Percentiles rank a stretch among this genome's conserved stretches.
phyloP scores from a whole-genome alignment of 53 echinoderm and acorn worm genomes.

The Holothuria scabra region DNA sequence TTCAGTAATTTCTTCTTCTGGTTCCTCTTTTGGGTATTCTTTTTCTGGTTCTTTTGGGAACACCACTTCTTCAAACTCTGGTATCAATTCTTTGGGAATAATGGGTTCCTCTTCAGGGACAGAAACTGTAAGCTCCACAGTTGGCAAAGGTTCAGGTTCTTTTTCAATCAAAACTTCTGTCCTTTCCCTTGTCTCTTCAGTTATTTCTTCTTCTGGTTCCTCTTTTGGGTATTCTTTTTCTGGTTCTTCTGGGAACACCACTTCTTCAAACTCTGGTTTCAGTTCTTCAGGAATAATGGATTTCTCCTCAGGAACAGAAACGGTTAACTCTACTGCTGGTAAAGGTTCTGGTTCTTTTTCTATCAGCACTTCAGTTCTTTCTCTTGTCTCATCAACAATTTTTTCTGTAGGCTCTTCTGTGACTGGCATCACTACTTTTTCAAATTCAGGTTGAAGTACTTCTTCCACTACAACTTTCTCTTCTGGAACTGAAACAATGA shows the following conservation, averaged over 20 bases:
- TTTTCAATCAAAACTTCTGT: slow-evolving; percentile 41
- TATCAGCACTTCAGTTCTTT: slow-evolving; percentile 66
- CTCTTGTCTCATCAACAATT: slow-evolving; percentile 11
- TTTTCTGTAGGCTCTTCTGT: not conserved
- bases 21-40: slow-evolving; percentile 33
- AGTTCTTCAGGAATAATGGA: not conserved
- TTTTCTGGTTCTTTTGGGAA: slow-evolving; percentile 52
- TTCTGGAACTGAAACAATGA: slow-evolving; percentile 67
- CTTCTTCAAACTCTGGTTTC: slow-evolving; percentile 59
- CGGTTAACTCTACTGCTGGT: slow-evolving; percentile 52
- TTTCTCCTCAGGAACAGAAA: slow-evolving; percentile 55
- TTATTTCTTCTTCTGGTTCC: slow-evolving; percentile 27
- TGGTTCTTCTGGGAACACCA: slow-evolving; percentile 40
- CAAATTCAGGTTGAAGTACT: slow-evolving; percentile 57
- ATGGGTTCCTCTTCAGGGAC: slow-evolving; percentile 23
- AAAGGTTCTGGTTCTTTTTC: slow-evolving; percentile 62
- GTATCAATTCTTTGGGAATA: slow-evolving; percentile 22
- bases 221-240: not conserved
- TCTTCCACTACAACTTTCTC: slow-evolving; percentile 51
- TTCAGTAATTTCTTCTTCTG: not conserved
- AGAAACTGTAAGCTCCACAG: slow-evolving; percentile 39
- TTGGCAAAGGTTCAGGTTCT: slow-evolving; percentile 33
- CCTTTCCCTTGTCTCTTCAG: slow-evolving; percentile 49
- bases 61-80: slow-evolving; percentile 67
- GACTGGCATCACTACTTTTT: slow-evolving; percentile 40